Base-by-base conservation (phyloP, 30 jellyfish, hydroid and myxozoan genomes). In the Pseudorhiza aurosa region DNA sequence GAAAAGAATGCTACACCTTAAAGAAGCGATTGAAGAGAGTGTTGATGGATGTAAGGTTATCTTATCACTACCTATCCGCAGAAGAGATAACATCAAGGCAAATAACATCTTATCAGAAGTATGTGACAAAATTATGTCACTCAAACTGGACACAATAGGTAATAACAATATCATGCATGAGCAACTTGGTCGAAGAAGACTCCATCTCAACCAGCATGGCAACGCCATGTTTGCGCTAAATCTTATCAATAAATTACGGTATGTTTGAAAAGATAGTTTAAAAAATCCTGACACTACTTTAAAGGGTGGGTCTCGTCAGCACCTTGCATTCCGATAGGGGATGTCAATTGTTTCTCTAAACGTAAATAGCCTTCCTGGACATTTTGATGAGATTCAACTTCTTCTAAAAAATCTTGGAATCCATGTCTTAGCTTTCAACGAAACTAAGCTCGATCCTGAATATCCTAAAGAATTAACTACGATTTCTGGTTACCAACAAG, bases 401-500 rank as follows among this genome's bases (percentile, higher is more conserved):
- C 45, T 58, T 59, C 46, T 59, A n/a, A 28, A 22, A 46, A 27
- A 26, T 26, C 46, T 18, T 10, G 73, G 46, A 7, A 9, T 59
- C 21, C 73, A 59, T 26, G 46, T 59, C 35, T 15, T 59, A 21
- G 73, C 73, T 26, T 27, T 59, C 21, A 59, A 22, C 15, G 73
- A 59, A 46, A 59, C 73, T 35, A 59, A 59, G 35, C 73, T 59
- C 24, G 73, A 59, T 27, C 73, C 73, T 27, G 49, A 59, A 59
- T 26, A 59, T 26, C 73, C 73, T 19, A 59, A 27, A 35, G 47
- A 59, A 24, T 24, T 59, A n/a, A 59, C 73, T 59, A 24, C 35
- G 3, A 35, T 59, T 31, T 10, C 46, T 27, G 73, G 73, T 10
- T 24, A 59, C 35, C 43, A 59, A 35, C 73, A 8, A 6, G n/a